Evolutionary conservation across 2,113 vertebrate species (phyloP), one percentile per base, ranked within the genome.

Genomic region (Nyctibius bracteatus): DNA sequence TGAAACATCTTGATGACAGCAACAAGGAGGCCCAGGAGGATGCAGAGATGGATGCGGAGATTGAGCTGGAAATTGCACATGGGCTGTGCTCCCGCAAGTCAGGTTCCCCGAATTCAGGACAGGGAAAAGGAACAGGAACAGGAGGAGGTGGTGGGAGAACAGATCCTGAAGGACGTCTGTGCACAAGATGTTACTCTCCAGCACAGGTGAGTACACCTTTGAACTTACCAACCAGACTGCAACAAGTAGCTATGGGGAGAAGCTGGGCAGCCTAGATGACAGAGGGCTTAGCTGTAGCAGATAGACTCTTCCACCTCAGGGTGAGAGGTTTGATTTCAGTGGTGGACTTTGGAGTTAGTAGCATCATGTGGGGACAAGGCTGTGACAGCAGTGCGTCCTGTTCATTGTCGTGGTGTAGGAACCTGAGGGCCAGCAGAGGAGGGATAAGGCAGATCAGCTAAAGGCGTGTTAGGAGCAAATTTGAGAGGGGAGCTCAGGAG

Each of bases 1-100:
- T 99, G 99, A 99, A 99, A 96, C 99, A 99, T 96, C 98, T 99
- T 51, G 99, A 99, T 3, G 99, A 99, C 98, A 99, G 99, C 98
- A 99, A 99, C 98, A 99, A 99, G 97, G 99, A 99, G 97, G 99
- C 99, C n/a, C 98, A 99, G 97, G 99, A 99, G 98, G 99, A 99
- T 57, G 99, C 99, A 6, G 99, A 99, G 98, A 99, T 99, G 99
- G 99, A 99, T 77, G 99, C 99, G 3, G 99, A 99, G 97, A 99
- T 99, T 79, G 99, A 99, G 98, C 97, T 99, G 94, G 99, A 99
- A 98, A 97, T 99, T 97, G 98, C 99, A 84, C 99, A 99, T 30
- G 98, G 99, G 81, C 92, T 98, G 66, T 98, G 98, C 62, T 97
- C 98, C 10, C 74, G 96, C 65, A 98, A 98, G 20, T 97, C 98